These are phyloP conservation scores for Ornithoptera alexandrae DNA, from an alignment of 2,888 invertebrate genomes.

Conservation along the genomic window DNA sequence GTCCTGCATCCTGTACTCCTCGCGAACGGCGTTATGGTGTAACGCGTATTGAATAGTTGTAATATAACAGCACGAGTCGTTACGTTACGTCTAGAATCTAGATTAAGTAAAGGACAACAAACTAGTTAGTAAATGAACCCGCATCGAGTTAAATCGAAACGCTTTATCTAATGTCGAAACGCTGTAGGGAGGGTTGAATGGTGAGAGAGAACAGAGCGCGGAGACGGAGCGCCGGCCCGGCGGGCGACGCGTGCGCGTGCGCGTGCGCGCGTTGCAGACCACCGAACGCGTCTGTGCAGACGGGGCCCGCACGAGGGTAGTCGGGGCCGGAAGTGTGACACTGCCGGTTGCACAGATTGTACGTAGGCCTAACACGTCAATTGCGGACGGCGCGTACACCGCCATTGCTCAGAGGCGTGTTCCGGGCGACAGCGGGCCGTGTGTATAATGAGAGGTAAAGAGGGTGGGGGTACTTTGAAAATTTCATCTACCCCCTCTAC, in stretches of 20 bases:
- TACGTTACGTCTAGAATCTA: neutral
- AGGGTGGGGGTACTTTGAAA: too few relatives aligned
- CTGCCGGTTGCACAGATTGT: constrained; percentile 41
- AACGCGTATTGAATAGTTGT: too few relatives aligned
- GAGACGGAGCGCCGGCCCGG: constrained; percentile 56
- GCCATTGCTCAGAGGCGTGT: constrained; percentile 77
- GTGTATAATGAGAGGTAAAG: neutral
- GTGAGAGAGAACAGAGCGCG: neutral
- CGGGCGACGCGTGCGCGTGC: constrained; percentile 59
- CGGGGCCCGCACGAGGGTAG: constrained; percentile 17
- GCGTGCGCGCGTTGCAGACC: constrained; percentile 50
- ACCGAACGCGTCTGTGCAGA: constrained; percentile 44
- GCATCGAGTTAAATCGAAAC: constrained; percentile 4
- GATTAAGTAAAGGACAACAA: constrained; percentile 17
- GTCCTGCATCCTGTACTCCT: too few relatives aligned
- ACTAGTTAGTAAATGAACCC: constrained; percentile 9
- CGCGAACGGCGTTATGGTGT: too few relatives aligned
- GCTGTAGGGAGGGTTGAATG: constrained; percentile 8
- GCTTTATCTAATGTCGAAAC: neutral
- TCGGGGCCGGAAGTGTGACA: constrained; percentile 10
- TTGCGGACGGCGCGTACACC: constrained; percentile 72
- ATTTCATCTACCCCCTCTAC: too few relatives aligned
- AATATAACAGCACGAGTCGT: too few relatives aligned
- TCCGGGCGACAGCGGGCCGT: constrained; percentile 36
- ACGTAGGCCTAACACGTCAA: constrained; percentile 78